phyloP scores from a whole-genome alignment of 2,797 vertebrate species.

The Cyclopterus lumpus region DNA sequence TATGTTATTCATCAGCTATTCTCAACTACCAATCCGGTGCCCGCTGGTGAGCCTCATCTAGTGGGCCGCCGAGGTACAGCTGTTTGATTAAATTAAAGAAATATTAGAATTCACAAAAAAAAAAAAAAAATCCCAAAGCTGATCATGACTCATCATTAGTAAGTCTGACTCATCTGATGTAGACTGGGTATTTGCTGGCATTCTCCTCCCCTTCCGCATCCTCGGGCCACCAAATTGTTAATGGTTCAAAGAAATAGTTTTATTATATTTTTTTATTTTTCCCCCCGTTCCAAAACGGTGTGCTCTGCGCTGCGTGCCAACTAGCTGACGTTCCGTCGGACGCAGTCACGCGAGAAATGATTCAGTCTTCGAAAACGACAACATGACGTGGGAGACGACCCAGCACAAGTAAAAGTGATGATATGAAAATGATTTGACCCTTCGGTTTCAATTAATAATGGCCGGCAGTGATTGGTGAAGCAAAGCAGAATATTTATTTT shows the following conservation, averaged over 20 bases:
- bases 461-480: not conserved
- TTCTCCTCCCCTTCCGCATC: not conserved
- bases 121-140: too few relatives aligned
- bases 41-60: not conserved
- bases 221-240: not conserved
- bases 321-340: too few relatives aligned
- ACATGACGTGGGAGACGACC: too few relatives aligned
- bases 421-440: too few relatives aligned
- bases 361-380: too few relatives aligned
- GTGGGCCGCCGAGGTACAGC: not conserved
- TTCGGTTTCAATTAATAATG: too few relatives aligned
- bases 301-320: too few relatives aligned
- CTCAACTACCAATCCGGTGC: not conserved
- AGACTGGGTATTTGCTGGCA: not conserved
- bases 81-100: not conserved
- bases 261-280: too few relatives aligned
- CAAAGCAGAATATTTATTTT: not conserved
- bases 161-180: not conserved
- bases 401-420: too few relatives aligned
- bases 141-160: not conserved
- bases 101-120: not conserved
- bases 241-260: not conserved
- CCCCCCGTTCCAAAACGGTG: not conserved
- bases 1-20: not conserved
- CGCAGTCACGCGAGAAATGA: too few relatives aligned